phyloP scores from a whole-genome alignment of 2,113 vertebrate species.

The Strix uralensis region DNA sequence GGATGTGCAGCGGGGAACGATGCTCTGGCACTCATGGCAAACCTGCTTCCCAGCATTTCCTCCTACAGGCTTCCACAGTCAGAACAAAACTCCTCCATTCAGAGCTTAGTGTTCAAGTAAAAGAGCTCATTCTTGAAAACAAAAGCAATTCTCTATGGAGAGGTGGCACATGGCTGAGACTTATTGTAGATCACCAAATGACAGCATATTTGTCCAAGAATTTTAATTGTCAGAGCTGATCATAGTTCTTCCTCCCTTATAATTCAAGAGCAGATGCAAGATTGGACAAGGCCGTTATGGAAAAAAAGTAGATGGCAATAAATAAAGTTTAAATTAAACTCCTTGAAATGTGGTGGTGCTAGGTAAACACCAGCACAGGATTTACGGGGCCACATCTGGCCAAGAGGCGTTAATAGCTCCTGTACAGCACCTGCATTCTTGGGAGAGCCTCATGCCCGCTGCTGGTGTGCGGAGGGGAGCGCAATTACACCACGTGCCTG shows the following conservation, averaged over 20 bases:
- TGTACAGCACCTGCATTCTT: background rate
- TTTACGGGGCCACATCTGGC: background rate
- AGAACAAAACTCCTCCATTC: background rate
- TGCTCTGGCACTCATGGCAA: background rate
- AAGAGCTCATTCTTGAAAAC: background rate
- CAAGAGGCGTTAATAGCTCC: background rate
- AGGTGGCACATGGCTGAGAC: background rate
- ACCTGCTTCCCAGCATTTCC: background rate
- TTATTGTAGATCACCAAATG: background rate
- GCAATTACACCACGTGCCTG: background rate
- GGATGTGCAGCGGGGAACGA: background rate
- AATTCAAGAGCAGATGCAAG: background rate
- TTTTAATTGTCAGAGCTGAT: background rate
- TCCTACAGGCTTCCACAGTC: background rate
- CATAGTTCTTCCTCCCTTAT: background rate
- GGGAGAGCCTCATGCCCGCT: background rate
- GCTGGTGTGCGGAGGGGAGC: background rate
- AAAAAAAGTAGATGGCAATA: background rate
- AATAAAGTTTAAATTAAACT: background rate
- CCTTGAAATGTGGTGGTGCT: background rate
- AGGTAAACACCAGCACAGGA: background rate
- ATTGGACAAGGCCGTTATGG: background rate
- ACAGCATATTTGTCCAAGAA: background rate
- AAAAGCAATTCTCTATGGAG: background rate
- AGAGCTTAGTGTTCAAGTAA: background rate